Conservation (phyloP, 2,797 vertebrate genomes). For the Pipistrellus pipistrellus region DNA sequence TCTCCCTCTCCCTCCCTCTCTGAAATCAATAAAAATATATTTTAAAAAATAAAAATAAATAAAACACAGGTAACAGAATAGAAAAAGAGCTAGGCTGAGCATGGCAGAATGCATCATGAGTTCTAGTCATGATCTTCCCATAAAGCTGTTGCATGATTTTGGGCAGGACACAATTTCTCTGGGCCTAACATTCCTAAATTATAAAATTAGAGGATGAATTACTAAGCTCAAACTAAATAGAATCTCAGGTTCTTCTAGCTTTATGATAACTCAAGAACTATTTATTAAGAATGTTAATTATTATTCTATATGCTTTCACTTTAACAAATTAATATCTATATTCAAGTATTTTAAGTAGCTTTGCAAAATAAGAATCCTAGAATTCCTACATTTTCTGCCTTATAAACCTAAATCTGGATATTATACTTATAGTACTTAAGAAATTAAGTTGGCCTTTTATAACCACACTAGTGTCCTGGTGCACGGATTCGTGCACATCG, state of each 20-base stretch:
- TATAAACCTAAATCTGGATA: conserved; percentile 25
- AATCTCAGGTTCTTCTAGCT: conserved; percentile 32
- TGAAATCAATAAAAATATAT: too few species aligned
- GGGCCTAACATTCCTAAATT: conserved; percentile 8
- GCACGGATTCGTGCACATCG: too few species aligned
- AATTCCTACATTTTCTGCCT: background rate
- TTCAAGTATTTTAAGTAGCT: conserved; percentile 33
- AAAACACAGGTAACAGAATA: conserved; percentile 1
- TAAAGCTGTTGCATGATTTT: background rate
- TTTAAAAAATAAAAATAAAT: too few species aligned
- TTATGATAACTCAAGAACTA: conserved; percentile 60
- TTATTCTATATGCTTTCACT: conserved; percentile 19
- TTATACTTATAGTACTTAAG: background rate
- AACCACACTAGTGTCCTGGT: background rate
- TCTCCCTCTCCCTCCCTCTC: too few species aligned
- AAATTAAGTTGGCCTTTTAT: background rate
- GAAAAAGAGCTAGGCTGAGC: background rate
- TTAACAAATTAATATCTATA: conserved; percentile 20
- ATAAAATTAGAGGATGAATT: conserved; percentile 16
- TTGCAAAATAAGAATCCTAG: conserved; percentile 27
- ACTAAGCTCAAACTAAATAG: conserved; percentile 36
- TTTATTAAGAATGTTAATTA: conserved; percentile 50
- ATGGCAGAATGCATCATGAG: background rate
- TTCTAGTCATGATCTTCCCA: background rate
- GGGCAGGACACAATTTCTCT: conserved; percentile 46